phyloP scores from a whole-genome alignment of 30 jellyfish, hydroid and myxozoan species.

The Mastigias papua region DNA sequence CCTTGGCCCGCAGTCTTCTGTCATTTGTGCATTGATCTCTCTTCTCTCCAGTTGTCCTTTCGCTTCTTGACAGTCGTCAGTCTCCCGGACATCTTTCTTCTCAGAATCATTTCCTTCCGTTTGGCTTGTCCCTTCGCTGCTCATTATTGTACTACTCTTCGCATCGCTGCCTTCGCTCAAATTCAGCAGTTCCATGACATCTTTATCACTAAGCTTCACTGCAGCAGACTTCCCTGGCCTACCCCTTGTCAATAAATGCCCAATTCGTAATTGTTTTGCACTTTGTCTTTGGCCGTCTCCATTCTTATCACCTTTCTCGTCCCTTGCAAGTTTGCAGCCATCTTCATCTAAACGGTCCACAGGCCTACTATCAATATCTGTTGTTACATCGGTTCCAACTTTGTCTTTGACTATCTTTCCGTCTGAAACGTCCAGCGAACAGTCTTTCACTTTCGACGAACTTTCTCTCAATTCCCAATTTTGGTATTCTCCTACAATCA shows the following conservation, averaged over 20 bases:
- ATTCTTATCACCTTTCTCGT: neutral
- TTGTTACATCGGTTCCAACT: neutral
- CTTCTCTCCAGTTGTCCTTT: neutral
- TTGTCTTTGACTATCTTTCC: neutral
- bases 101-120: neutral
- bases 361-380: neutral
- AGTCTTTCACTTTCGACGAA: neutral
- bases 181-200: slow-evolving; percentile 41
- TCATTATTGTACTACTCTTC: neutral
- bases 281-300: neutral
- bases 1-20: neutral
- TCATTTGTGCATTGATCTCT: neutral
- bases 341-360: neutral
- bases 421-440: neutral
- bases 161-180: slow-evolving; percentile 26
- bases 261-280: neutral
- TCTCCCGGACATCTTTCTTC: neutral
- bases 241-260: slow-evolving; percentile 1
- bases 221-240: slow-evolving; percentile 5
- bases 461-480: neutral
- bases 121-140: neutral
- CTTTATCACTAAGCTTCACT: slow-evolving; percentile 41
- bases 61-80: no score
- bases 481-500: neutral
- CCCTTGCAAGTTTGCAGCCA: neutral